Base-by-base conservation (phyloP, 2,797 vertebrate genomes). In the Luscinia megarhynchos region DNA sequence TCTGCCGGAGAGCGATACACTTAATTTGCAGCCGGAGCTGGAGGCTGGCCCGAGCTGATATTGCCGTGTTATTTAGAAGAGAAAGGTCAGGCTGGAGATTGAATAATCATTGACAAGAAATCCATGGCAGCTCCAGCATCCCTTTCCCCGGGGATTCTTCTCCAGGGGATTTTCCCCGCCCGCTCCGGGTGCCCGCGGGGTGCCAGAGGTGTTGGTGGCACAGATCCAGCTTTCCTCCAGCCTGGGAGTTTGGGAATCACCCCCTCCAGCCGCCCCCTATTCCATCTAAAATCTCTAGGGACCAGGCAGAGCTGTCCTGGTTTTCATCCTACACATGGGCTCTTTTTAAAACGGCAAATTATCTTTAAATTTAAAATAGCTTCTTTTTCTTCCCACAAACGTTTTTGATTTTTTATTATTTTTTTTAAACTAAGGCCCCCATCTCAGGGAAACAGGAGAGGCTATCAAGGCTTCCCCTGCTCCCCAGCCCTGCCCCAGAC, bases 31-130 rank as follows among this genome's bases (percentile, higher is more conserved):
- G 97, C 93, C 62, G 38, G 96, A 96, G 97, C 98, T 97, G 97
- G 89, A 91, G 97, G 97, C 98, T 97, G 97, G 95, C 93, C 97
- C 3, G 45, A 2, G 29, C 97, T 97, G 98, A 98, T 98, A 98
- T 74, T 87, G 97, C 97, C 15, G 93, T 97, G 98, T 98, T 98
- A 98, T 98, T 98, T 98, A 98, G 97, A 98, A 97, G 94, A 96
- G 98, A 98, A 98, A 98, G 98, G 98, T 98, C 98, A 98, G 96
- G 96, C 94, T 94, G 96, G 96, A 98, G 98, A 98, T 93, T 97
- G 98, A 98, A 98, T 98, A 98, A 98, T 97, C 98, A 98, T 97
- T 97, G 98, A 97, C 97, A 97, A 97, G 97, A 96, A 97, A 95
- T 97, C 97, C 96, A 86, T 53, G 61, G 94, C 45, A 66, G 89